Conservation (phyloP, 2,797 vertebrate genomes). For the Falco cherrug region DNA sequence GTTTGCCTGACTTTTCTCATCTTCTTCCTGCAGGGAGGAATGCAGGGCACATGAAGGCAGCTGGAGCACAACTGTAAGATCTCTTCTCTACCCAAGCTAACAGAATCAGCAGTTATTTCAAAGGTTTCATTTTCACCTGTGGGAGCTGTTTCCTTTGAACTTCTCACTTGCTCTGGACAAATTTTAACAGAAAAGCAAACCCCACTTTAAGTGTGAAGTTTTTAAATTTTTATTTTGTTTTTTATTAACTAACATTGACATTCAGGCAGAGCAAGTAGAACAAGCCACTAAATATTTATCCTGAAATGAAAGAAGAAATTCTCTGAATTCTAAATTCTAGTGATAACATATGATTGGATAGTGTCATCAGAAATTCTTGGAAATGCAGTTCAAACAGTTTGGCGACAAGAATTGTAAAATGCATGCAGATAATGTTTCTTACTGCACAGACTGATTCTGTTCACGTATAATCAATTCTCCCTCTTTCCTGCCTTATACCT, state of each 20-base stretch:
- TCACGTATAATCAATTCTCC: not conserved
- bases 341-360: not conserved
- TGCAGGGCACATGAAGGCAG: not conserved
- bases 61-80: not conserved
- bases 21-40: not conserved
- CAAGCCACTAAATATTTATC: not conserved
- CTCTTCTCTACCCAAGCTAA: not conserved
- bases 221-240: not conserved
- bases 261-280: not conserved
- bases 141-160: constrained; percentile 16
- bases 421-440: not conserved
- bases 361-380: not conserved
- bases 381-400: not conserved
- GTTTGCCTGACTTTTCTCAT: not conserved
- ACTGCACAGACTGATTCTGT: not conserved
- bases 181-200: not conserved
- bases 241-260: not conserved
- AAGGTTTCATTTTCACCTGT: constrained; percentile 32
- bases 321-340: not conserved
- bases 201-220: not conserved
- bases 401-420: not conserved
- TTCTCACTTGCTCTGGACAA: not conserved
- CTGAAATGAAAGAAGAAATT: not conserved
- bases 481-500: not conserved
- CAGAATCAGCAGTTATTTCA: constrained; percentile 9